Evolutionary conservation across 2,888 invertebrate species (phyloP).

Genomic region (Incurvaria masculella): DNA sequence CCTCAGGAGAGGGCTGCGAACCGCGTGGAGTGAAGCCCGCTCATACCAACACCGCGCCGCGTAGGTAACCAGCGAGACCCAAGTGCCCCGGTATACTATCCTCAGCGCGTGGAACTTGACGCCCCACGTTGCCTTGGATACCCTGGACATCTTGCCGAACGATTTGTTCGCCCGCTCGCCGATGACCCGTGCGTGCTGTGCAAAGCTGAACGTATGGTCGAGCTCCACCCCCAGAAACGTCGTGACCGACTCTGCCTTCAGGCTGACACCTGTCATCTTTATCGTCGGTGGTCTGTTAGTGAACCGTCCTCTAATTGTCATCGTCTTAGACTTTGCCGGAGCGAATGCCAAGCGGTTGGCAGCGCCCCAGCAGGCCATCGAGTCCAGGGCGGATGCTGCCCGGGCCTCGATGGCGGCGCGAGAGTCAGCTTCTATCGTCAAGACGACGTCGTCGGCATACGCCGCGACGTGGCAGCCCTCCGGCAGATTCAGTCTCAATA

Average conservation of each 20-base stretch:
- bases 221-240: slow-evolving; percentile 14
- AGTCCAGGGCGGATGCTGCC: slow-evolving; percentile 4
- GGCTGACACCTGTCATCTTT: background rate
- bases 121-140: background rate
- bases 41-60: background rate
- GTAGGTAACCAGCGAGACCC: background rate
- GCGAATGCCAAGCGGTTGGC: slow-evolving; percentile 17
- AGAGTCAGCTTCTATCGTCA: slow-evolving; percentile 15
- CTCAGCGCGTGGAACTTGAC: background rate
- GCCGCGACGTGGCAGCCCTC: slow-evolving; percentile 9
- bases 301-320: slow-evolving; percentile 13
- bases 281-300: background rate
- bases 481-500: slow-evolving; percentile 9
- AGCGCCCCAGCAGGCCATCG: slow-evolving; percentile 10
- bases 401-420: slow-evolving; percentile 10
- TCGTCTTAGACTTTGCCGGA: slow-evolving; percentile 11
- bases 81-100: background rate
- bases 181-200: slow-evolving; percentile 10
- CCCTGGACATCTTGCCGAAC: background rate
- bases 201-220: slow-evolving; percentile 11
- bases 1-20: background rate
- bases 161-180: background rate
- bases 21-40: background rate
- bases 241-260: background rate
- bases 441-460: slow-evolving; percentile 19